Conservation (phyloP, 2,797 vertebrate genomes). For the Oryzias sinensis region DNA sequence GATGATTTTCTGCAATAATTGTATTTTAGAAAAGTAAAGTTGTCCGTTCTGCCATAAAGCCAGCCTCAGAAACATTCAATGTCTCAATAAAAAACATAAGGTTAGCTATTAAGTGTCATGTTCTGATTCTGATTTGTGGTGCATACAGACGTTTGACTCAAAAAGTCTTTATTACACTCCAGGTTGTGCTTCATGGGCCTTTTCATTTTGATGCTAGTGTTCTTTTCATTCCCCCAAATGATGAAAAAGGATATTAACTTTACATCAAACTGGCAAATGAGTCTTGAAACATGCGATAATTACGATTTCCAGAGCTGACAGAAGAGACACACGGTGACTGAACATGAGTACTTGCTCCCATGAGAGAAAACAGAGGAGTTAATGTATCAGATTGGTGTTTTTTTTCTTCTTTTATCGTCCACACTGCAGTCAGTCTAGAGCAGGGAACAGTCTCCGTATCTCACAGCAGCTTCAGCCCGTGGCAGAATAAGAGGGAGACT, state of each 20-base stretch:
- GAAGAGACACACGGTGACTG: conserved; percentile 59
- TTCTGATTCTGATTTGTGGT: no score
- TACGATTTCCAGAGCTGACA: conserved; percentile 53
- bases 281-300: conserved; percentile 58
- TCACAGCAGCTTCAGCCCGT: conserved; percentile 35
- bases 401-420: conserved; percentile 26
- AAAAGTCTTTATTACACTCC: conserved; percentile 42
- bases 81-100: no score
- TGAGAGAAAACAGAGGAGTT: conserved; percentile 33
- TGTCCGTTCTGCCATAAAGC: no score
- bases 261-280: conserved; percentile 58
- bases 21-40: no score
- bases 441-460: conserved; percentile 48
- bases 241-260: conserved; percentile 54
- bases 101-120: no score
- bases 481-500: conserved; percentile 20
- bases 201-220: conserved; percentile 51
- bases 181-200: conserved; percentile 31
- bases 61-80: no score
- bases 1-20: no score
- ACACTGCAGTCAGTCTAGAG: conserved; percentile 26
- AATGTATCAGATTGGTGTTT: conserved; percentile 34
- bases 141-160: conserved; percentile 15
- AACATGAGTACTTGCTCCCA: conserved; percentile 52
- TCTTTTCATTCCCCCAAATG: conserved; percentile 47